Evolutionary conservation across 2,113 vertebrate genomes (phyloP).

Genomic region (Coreoperca whiteheadi): DNA sequence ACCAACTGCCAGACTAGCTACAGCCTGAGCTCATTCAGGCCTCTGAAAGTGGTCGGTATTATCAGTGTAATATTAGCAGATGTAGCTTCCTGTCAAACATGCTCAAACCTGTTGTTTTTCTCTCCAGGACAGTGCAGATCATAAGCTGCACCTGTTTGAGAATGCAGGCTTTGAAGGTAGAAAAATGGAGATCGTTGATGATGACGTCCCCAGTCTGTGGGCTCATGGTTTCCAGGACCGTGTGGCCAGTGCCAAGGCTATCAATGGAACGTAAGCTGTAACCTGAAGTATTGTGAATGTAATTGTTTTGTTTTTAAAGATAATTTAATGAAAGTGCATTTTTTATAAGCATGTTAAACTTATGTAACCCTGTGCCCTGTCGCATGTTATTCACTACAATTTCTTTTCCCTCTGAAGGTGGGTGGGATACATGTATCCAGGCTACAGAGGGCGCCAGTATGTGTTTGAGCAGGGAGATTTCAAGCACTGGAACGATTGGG

Average conservation of each 20-base stretch:
- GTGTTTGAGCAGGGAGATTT: slow-evolving; percentile 91
- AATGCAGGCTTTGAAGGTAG: slow-evolving; percentile 85
- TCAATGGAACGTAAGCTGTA: slow-evolving; percentile 92
- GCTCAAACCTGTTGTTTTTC: neutral
- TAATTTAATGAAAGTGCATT: neutral
- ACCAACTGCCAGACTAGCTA: slow-evolving; percentile 88
- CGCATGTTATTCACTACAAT: neutral
- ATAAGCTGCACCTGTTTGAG: slow-evolving; percentile 93
- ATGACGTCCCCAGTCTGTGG: slow-evolving; percentile 93
- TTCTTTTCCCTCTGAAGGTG: slow-evolving; percentile 82
- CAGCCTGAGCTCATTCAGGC: slow-evolving; percentile 82
- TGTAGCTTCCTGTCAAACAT: slow-evolving; percentile 34
- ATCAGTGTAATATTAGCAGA: neutral
- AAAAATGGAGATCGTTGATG: slow-evolving; percentile 94
- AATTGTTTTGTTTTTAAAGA: neutral
- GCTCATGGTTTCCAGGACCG: slow-evolving; percentile 92
- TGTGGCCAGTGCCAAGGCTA: slow-evolving; percentile 88
- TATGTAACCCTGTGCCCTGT: neutral
- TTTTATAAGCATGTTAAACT: neutral
- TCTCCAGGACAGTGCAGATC: slow-evolving; percentile 88
- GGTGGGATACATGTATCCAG: slow-evolving; percentile 93
- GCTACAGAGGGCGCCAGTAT: slow-evolving; percentile 92
- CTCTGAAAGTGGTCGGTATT: slow-evolving; percentile 88
- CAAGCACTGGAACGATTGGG: slow-evolving; percentile 95
- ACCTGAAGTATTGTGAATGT: slow-evolving; percentile 44